These are phyloP conservation scores for Manis pentadactyla DNA, from an alignment of 2,797 vertebrate species.

Conservation along the genomic window DNA sequence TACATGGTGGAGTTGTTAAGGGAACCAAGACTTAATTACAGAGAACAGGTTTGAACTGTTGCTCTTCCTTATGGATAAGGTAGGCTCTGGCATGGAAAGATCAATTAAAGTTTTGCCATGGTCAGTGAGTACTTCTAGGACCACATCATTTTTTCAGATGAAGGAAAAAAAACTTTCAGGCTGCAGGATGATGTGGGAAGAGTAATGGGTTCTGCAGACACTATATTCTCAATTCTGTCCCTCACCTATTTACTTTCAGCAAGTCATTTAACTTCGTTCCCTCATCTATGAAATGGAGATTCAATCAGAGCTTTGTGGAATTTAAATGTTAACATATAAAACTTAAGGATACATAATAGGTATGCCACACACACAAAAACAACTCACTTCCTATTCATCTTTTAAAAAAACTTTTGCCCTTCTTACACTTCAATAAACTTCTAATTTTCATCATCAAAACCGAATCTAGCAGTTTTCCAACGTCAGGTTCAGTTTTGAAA, in stretches of 20 bases:
- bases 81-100: slow-evolving; percentile 54
- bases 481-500: not conserved
- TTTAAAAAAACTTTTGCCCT: not conserved
- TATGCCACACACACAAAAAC: not conserved
- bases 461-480: slow-evolving; percentile 35
- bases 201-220: slow-evolving; percentile 62
- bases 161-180: not conserved
- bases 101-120: slow-evolving; percentile 59
- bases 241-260: slow-evolving; percentile 37
- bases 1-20: slow-evolving; percentile 71
- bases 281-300: slow-evolving; percentile 65
- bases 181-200: slow-evolving; percentile 8
- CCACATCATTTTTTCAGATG: slow-evolving; percentile 53
- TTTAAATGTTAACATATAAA: slow-evolving; percentile 69
- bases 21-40: slow-evolving; percentile 68
- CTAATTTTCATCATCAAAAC: slow-evolving; percentile 26
- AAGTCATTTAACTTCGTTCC: slow-evolving; percentile 57
- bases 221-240: slow-evolving; percentile 30
- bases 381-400: not conserved
- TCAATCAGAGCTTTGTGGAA: not conserved
- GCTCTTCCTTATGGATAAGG: slow-evolving; percentile 5
- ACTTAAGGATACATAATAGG: slow-evolving; percentile 40
- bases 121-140: slow-evolving; percentile 18
- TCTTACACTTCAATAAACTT: not conserved
- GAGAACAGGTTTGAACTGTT: slow-evolving; percentile 58